A percentile compares a stretch with the other conserved stretches of the same genome.
These are phyloP conservation scores for Trichomalopsis sarcophagae DNA, from an alignment of 1,140 invertebrate species.

Conservation along the genomic window DNA sequence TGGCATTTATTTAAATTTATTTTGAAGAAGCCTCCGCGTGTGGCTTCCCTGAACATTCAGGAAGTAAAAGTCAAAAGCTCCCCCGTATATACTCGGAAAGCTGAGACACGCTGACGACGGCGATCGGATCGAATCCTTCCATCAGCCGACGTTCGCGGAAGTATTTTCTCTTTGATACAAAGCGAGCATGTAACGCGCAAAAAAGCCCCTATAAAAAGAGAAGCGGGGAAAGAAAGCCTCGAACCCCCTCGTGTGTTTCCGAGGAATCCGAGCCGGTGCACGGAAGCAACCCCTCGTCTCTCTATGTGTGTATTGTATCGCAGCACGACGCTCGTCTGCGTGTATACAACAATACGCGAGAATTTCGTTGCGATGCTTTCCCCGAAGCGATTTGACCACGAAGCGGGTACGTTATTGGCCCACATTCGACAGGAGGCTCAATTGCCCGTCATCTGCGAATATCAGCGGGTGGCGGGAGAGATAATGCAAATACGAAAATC, in stretches of 20 bases:
- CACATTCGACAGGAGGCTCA: conserved; percentile 15
- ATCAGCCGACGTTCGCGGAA: neutral
- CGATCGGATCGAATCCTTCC: neutral
- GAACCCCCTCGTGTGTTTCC: conserved; percentile 8
- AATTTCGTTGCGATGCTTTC: conserved; percentile 8
- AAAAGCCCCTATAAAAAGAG: conserved; percentile 7
- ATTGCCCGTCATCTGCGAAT: neutral
- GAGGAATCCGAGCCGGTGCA: conserved; percentile 7
- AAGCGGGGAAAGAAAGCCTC: neutral
- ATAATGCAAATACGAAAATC: too few species aligned
- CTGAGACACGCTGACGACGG: neutral
- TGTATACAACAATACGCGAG: conserved; percentile 2
- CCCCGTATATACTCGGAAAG: neutral
- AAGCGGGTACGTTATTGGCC: conserved; percentile 6
- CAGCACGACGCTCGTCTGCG: neutral
- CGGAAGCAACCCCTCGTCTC: conserved; percentile 2
- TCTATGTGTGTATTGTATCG: neutral
- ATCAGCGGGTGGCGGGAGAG: neutral
- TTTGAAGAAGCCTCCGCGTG: too few species aligned
- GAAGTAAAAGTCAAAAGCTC: too few species aligned
- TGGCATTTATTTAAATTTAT: too few species aligned
- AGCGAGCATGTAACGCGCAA: neutral
- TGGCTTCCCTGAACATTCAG: too few species aligned
- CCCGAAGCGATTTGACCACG: conserved; percentile 20
- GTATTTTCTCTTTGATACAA: conserved; percentile 2